Percentiles rank a stretch among this genome's conserved stretches.
Evolutionary conservation across 2,888 invertebrate genomes (phyloP).

Genomic region (Hemicrepidius hirtus): DNA sequence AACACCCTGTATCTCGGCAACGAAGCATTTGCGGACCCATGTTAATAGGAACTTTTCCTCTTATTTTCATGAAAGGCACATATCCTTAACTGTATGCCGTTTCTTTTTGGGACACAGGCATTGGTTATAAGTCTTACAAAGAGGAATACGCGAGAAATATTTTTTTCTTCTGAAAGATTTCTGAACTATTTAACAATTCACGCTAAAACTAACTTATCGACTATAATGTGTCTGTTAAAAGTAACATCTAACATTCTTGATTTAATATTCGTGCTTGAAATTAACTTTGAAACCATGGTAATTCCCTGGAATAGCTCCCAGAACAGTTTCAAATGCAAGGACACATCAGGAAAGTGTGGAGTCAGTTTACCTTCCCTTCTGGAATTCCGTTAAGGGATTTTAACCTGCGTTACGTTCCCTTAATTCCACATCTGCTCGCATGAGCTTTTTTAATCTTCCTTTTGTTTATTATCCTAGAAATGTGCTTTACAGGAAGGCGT

Average conservation of each 20-base stretch:
- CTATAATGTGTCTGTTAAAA: too few species aligned
- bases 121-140: too few species aligned
- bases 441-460: conserved; percentile 12
- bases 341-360: conserved; percentile 10
- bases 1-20: too few species aligned
- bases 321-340: conserved; percentile 2
- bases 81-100: too few species aligned
- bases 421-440: conserved; percentile 6
- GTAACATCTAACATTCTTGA: background rate
- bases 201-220: too few species aligned
- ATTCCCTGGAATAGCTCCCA: conserved; percentile 5
- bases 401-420: background rate
- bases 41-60: too few species aligned
- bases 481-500: background rate
- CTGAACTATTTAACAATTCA: too few species aligned
- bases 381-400: conserved; percentile 4
- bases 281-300: background rate
- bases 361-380: conserved; percentile 7
- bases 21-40: too few species aligned
- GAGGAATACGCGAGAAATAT: too few species aligned
- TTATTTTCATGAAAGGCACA: too few species aligned
- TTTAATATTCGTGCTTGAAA: background rate
- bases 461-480: background rate
- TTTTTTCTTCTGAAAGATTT: too few species aligned
- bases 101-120: too few species aligned